Evolutionary conservation across 2,888 invertebrate genomes (phyloP).

Genomic region (Escarpia spicata): DNA sequence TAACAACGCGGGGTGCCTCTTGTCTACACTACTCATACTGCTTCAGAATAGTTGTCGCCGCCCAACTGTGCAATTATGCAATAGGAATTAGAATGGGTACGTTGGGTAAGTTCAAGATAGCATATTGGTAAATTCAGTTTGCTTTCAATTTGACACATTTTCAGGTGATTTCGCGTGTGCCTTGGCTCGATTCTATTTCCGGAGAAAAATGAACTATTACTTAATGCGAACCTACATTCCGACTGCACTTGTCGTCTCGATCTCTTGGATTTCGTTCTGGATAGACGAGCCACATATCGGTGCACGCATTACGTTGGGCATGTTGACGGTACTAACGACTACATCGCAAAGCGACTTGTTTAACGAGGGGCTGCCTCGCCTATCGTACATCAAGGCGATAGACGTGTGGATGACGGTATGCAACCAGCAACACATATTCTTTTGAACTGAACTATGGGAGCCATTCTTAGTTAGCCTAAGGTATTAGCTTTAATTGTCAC

Average conservation of each 20-base stretch:
- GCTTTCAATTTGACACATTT: too few relatives aligned
- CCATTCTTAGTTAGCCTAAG: too few relatives aligned
- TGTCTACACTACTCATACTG: too few relatives aligned
- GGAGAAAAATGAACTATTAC: background rate
- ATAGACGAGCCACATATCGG: background rate
- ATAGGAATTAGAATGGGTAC: too few relatives aligned
- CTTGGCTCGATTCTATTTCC: background rate
- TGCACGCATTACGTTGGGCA: background rate
- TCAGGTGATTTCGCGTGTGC: too few relatives aligned
- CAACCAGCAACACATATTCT: background rate
- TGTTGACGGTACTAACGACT: slow-evolving; percentile 37
- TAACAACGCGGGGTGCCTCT: too few relatives aligned
- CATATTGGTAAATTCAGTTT: too few relatives aligned
- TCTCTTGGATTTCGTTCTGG: background rate
- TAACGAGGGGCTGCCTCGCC: slow-evolving; percentile 31
- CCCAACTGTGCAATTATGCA: too few relatives aligned
- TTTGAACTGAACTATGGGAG: too few relatives aligned
- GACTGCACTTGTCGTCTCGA: background rate
- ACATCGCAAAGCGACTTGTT: slow-evolving; percentile 34
- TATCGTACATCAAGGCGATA: slow-evolving; percentile 36
- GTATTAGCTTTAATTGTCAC: too few relatives aligned
- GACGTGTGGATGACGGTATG: slow-evolving; percentile 45
- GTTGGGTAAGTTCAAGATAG: too few relatives aligned
- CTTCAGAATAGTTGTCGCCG: too few relatives aligned
- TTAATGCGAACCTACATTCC: background rate